Conservation (phyloP, 2,113 vertebrate species). For the Genyomyrus donnyi region DNA sequence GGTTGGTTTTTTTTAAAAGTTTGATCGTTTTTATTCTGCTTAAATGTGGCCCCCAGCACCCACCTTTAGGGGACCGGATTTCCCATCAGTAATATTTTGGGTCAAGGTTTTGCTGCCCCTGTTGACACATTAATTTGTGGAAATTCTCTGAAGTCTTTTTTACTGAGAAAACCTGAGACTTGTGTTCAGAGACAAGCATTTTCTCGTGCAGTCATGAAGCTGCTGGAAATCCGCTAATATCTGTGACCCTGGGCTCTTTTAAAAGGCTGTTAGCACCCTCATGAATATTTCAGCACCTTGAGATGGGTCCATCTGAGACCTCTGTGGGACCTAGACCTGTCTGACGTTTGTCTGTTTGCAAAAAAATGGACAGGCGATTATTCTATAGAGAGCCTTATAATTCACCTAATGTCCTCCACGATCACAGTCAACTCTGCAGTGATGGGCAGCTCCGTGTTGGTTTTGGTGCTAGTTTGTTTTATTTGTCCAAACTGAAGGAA, state of each 20-base stretch:
- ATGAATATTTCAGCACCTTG: conserved; percentile 31
- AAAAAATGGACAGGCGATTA: neutral
- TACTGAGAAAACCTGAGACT: neutral
- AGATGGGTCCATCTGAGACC: conserved; percentile 39
- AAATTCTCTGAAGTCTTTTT: neutral
- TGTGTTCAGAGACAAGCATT: neutral
- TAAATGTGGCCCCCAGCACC: neutral
- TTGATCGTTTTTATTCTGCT: neutral
- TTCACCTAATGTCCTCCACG: neutral
- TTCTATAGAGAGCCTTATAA: conserved; percentile 10
- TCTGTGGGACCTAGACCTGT: conserved; percentile 36
- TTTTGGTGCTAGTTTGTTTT: neutral
- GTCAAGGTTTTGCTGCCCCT: neutral
- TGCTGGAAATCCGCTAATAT: neutral
- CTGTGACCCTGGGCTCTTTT: neutral
- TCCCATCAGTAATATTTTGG: neutral
- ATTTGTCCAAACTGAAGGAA: neutral
- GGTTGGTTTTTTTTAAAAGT: neutral
- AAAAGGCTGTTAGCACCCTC: conserved; percentile 11
- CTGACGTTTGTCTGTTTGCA: conserved; percentile 14
- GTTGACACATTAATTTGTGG: neutral
- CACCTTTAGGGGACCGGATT: neutral
- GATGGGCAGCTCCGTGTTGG: neutral
- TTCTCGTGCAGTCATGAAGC: neutral
- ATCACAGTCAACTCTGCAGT: neutral